Percentiles rank a stretch among this genome's conserved stretches.
Conservation (phyloP, 2,888 invertebrate genomes). For the Scaptomyza reducta region DNA sequence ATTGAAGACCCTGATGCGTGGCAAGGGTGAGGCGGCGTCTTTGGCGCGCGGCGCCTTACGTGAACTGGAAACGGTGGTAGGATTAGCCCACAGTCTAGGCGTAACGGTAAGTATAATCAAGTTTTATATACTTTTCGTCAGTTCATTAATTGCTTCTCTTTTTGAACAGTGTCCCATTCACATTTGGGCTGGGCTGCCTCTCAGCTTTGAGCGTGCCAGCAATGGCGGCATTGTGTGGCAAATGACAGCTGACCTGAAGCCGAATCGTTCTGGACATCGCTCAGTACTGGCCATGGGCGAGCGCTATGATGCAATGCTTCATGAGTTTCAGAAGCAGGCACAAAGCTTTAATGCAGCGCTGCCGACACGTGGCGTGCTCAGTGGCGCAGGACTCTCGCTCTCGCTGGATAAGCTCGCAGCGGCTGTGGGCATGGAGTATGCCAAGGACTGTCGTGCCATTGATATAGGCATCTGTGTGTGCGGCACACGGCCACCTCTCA, state of each 20-base stretch:
- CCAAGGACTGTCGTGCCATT: slow-evolving; percentile 85
- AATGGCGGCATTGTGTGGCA: slow-evolving; percentile 87
- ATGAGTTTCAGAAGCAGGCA: slow-evolving; percentile 87
- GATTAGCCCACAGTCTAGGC: slow-evolving; percentile 89
- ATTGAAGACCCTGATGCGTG: slow-evolving; percentile 87
- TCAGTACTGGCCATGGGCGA: slow-evolving; percentile 95
- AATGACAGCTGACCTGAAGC: slow-evolving; percentile 84
- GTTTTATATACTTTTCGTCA: too few species aligned
- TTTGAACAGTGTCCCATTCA: slow-evolving; percentile 86
- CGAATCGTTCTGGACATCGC: slow-evolving; percentile 84
- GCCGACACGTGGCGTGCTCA: slow-evolving; percentile 79
- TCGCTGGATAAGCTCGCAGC: slow-evolving; percentile 91
- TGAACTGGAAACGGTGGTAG: slow-evolving; percentile 90
- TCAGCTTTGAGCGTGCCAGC: slow-evolving; percentile 85
- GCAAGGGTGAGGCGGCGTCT: slow-evolving; percentile 88
- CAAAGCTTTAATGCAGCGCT: slow-evolving; percentile 81
- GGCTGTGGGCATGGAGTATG: slow-evolving; percentile 86
- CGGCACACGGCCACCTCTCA: slow-evolving; percentile 86
- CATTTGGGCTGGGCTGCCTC: slow-evolving; percentile 84
- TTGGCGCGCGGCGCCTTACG: slow-evolving; percentile 89
- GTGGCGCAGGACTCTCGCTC: slow-evolving; percentile 93
- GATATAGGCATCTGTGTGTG: slow-evolving; percentile 90
- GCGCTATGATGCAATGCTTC: slow-evolving; percentile 93
- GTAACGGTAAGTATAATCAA: slow-evolving; percentile 86
- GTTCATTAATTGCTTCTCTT: background rate